Conservation (phyloP, 2,888 invertebrate species). For the Ochropacha duplaris region DNA sequence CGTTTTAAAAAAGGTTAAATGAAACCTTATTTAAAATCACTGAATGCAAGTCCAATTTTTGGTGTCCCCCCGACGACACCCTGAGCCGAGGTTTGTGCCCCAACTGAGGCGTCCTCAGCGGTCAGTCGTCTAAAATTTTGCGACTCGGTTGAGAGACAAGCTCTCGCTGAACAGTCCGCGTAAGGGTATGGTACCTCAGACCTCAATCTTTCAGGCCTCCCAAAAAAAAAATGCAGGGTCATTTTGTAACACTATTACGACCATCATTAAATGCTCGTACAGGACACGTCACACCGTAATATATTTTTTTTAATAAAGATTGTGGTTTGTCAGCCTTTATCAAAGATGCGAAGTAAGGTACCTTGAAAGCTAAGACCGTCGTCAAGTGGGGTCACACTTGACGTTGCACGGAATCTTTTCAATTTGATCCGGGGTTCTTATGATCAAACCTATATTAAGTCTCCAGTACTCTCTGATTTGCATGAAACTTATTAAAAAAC, state of each 20-base stretch:
- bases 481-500: conserved; percentile 78
- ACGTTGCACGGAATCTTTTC: conserved; percentile 68
- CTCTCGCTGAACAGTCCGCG: no score
- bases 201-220: no score
- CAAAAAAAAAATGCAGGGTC: not conserved
- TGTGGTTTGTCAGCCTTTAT: conserved; percentile 65
- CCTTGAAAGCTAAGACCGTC: conserved; percentile 68
- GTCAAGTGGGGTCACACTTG: conserved; percentile 71
- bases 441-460: conserved; percentile 71
- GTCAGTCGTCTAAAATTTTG: no score
- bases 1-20: no score
- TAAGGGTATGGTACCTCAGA: no score
- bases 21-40: no score
- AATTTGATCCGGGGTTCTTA: conserved; percentile 61
- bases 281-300: conserved; percentile 31
- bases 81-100: no score
- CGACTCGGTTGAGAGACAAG: no score
- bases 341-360: conserved; percentile 63
- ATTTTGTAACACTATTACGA: not conserved
- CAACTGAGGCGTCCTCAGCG: no score
- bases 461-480: conserved; percentile 65
- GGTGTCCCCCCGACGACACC: no score
- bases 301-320: conserved; percentile 57
- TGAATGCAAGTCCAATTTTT: no score
- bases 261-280: conserved; percentile 18